Base-by-base conservation (phyloP, 37 sponge, comb jelly and placozoan species). In the Beroe forskalii region DNA sequence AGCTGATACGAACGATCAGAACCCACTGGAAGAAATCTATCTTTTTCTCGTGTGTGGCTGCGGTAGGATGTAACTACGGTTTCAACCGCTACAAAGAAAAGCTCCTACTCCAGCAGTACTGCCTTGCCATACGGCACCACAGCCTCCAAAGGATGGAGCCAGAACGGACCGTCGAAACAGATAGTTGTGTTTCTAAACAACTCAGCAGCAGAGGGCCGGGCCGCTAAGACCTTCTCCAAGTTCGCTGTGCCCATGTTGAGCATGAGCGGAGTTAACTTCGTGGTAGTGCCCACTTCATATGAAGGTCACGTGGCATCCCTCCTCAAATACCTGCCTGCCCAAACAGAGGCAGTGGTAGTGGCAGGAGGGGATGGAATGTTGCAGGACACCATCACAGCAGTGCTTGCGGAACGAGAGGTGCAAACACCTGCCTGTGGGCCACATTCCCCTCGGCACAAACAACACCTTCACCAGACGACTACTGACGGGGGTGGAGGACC, bases 21-120 rank as follows among this genome's bases (percentile, higher is more conserved):
- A 80, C 43, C 6, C 86, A 80, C 86, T 80, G 86, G 86, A 80
- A 80, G 86, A 80, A 80, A 48, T 44, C 55, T 3, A 43, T 80
- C 8, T 41, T 80, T 27, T 80, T 80, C 31, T 38, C 40, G 2
- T 1, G 1, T n/a, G 3, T 80, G 28, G 86, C 86, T 25, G 86
- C 55, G 2, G 86, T 20, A 22, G 86, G 86, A 24, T 32, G 48
- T 14, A 20, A 23, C n/a, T 80, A 80, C 31, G 86, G 86, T 24
- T 80, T 33, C 86, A 80, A 80, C 55, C 43, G 86, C 25, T 80
- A 80, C 48, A 41, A 80, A 4, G 86, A 80, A 31, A 80, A 80
- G 1, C 55, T 80, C 4, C 86, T 80, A 4, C 86, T 80, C 12
- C 8, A n/a, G 4, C 24, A 80, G 55, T 80, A 80, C 42, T 80